These are phyloP conservation scores for Mirza zaza DNA, from an alignment of 2,113 vertebrate species.

Conservation along the genomic window DNA sequence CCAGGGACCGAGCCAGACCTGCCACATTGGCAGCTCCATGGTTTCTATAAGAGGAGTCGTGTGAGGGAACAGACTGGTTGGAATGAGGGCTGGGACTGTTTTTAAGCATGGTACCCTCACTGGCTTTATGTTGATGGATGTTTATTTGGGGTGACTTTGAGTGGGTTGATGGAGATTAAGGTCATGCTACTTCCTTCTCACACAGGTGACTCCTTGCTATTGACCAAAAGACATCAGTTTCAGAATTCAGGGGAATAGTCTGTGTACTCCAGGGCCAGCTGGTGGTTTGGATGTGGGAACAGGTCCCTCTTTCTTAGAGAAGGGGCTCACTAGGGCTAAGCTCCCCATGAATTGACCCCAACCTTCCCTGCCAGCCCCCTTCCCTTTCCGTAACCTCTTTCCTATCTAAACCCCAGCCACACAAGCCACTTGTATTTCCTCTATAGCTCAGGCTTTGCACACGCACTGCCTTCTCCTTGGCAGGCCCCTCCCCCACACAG, in stretches of 20 bases:
- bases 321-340: not conserved
- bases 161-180: not conserved
- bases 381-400: not conserved
- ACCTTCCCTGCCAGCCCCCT: not conserved
- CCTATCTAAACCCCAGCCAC: not conserved
- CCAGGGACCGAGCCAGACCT: not conserved
- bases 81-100: not conserved
- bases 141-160: not conserved
- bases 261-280: not conserved
- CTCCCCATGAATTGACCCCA: not conserved
- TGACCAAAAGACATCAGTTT: not conserved
- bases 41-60: not conserved
- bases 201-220: not conserved
- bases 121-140: not conserved
- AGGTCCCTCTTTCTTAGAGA: not conserved
- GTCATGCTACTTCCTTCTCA: not conserved
- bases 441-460: not conserved
- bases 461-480: not conserved
- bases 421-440: not conserved
- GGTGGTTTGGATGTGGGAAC: not conserved
- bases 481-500: accelerated
- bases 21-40: not conserved
- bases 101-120: not conserved
- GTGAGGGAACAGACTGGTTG: not conserved
- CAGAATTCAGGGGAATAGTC: not conserved